Conservation (phyloP, 2,113 vertebrate species). For the Labeo rohita region DNA sequence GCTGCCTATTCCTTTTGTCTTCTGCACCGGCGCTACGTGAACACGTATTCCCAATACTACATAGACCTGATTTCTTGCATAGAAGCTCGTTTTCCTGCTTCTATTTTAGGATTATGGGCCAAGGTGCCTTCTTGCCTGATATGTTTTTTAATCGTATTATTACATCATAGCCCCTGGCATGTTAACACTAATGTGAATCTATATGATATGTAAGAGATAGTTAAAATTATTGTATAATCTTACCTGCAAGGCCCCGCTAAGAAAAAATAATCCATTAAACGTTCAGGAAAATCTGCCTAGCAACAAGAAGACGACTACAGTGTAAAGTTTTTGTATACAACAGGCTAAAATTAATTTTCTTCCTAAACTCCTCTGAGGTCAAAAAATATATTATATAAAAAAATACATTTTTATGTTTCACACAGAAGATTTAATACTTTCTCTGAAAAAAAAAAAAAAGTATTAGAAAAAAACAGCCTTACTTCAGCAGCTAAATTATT, state of each 20-base stretch:
- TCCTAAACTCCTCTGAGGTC: not conserved
- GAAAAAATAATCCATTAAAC: not conserved
- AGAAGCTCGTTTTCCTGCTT: slow-evolving; percentile 6
- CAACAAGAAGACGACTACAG: not conserved
- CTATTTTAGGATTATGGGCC: slow-evolving; percentile 39
- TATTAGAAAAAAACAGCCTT: slow-evolving; percentile 44
- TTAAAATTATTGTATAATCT: not conserved
- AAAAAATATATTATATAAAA: too few species aligned
- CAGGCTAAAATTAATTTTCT: not conserved
- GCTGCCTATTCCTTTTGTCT: slow-evolving; percentile 5
- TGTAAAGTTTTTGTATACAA: not conserved
- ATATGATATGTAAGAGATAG: not conserved
- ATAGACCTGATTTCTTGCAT: slow-evolving; percentile 34
- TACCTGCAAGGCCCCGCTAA: not conserved
- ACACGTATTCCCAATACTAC: slow-evolving; percentile 9
- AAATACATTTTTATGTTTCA: slow-evolving; percentile 37
- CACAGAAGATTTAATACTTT: not conserved
- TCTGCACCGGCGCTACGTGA: not conserved
- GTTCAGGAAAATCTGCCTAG: not conserved
- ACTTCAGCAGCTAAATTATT: slow-evolving; percentile 71
- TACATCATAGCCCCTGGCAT: slow-evolving; percentile 27
- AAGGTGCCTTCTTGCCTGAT: slow-evolving; percentile 29
- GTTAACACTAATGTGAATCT: not conserved
- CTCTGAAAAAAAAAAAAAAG: not conserved
- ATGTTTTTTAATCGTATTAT: not conserved